These are phyloP conservation scores for Podiceps cristatus DNA, from an alignment of 2,113 vertebrate species.

Conservation along the genomic window DNA sequence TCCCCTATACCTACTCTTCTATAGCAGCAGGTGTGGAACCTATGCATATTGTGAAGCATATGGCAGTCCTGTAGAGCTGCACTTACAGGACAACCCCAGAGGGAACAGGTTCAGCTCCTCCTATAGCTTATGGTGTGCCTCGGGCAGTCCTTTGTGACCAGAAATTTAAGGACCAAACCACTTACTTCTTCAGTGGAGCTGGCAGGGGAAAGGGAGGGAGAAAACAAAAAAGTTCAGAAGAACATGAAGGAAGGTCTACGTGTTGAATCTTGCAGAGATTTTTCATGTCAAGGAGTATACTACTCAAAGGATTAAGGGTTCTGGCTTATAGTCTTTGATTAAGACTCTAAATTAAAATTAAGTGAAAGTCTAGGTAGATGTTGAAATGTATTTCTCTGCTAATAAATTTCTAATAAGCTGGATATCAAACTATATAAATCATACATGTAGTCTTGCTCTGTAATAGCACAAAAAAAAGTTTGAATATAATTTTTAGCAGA, in stretches of 20 bases:
- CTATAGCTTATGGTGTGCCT: not conserved
- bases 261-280: not conserved
- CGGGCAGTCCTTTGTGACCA: not conserved
- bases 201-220: not conserved
- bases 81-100: not conserved
- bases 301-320: not conserved
- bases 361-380: not conserved
- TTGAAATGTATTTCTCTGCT: slow-evolving; percentile 4
- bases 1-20: not conserved
- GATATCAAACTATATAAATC: not conserved
- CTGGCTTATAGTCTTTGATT: not conserved
- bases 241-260: not conserved
- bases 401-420: slow-evolving; percentile 42
- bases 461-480: not conserved
- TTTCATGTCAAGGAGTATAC: not conserved
- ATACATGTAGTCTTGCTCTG: not conserved
- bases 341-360: not conserved
- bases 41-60: not conserved
- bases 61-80: not conserved
- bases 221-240: not conserved
- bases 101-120: not conserved
- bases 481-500: not conserved
- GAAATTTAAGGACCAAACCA: not conserved
- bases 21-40: not conserved
- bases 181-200: not conserved